Percentiles rank a stretch among this genome's conserved stretches.
Evolutionary conservation across 2,113 vertebrate genomes (phyloP).

Genomic region (Osmerus mordax): DNA sequence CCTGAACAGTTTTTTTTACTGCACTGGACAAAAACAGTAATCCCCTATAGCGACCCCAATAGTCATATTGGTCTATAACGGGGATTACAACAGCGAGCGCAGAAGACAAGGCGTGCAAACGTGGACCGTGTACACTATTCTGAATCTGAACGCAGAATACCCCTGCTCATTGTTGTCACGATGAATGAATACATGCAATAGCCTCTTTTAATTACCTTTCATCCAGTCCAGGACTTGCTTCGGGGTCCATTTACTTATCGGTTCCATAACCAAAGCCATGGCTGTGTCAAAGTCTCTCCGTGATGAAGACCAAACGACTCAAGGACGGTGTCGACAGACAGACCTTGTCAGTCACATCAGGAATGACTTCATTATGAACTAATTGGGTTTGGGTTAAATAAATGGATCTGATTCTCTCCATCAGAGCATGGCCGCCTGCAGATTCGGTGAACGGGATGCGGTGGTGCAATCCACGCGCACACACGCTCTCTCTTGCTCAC

Average conservation of each 20-base stretch:
- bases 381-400: constrained; percentile 36
- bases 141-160: neutral
- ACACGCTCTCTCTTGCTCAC: constrained; percentile 41
- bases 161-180: constrained; percentile 28
- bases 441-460: constrained; percentile 69
- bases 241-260: constrained; percentile 90
- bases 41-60: neutral
- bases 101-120: constrained; percentile 32
- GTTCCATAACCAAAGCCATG: constrained; percentile 91
- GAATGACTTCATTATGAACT: constrained; percentile 40
- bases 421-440: constrained; percentile 78
- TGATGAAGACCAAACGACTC: constrained; percentile 64
- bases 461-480: constrained; percentile 78
- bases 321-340: constrained; percentile 56
- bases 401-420: constrained; percentile 53
- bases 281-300: constrained; percentile 78
- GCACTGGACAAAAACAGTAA: constrained; percentile 10
- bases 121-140: constrained; percentile 19
- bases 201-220: constrained; percentile 77
- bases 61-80: neutral
- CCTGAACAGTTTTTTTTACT: constrained; percentile 19
- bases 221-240: constrained; percentile 91
- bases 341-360: constrained; percentile 68
- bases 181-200: constrained; percentile 29
- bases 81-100: too few relatives aligned